Percentiles rank a stretch among this genome's conserved stretches.
Conservation (phyloP, 2,888 invertebrate species). For the Alentia gelatinosa region DNA sequence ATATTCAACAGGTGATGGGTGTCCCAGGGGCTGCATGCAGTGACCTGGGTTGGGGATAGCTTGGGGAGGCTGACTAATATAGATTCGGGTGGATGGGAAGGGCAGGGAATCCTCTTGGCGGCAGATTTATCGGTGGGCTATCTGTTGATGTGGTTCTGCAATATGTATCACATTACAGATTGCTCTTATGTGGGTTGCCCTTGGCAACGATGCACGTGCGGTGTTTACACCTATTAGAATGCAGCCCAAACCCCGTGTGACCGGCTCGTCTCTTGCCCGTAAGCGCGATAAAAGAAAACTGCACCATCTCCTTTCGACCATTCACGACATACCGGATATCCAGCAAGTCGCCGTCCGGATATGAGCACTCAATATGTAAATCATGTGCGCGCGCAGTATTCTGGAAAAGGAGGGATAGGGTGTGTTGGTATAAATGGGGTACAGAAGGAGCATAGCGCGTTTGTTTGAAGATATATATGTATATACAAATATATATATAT, state of each 20-base stretch:
- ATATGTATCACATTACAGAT: not conserved
- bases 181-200: too few species aligned
- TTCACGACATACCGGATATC: not conserved
- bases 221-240: too few species aligned
- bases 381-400: not conserved
- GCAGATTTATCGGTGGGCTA: not conserved
- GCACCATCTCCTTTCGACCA: not conserved
- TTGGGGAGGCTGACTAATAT: not conserved
- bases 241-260: not conserved
- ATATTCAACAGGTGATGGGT: conserved; percentile 1
- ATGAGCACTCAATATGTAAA: not conserved
- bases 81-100: not conserved
- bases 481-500: too few species aligned
- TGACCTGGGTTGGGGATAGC: too few species aligned
- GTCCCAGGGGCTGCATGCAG: too few species aligned
- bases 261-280: not conserved
- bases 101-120: not conserved
- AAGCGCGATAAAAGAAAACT: not conserved
- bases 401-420: not conserved
- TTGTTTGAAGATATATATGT: too few species aligned
- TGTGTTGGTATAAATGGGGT: not conserved
- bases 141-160: not conserved
- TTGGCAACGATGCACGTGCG: too few species aligned
- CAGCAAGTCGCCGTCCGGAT: not conserved
- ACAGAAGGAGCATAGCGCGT: too few species aligned